Percentiles rank a stretch among this genome's conserved stretches.
These are phyloP conservation scores for Buceros bicornis DNA, from an alignment of 2,797 vertebrate species.

Conservation along the genomic window DNA sequence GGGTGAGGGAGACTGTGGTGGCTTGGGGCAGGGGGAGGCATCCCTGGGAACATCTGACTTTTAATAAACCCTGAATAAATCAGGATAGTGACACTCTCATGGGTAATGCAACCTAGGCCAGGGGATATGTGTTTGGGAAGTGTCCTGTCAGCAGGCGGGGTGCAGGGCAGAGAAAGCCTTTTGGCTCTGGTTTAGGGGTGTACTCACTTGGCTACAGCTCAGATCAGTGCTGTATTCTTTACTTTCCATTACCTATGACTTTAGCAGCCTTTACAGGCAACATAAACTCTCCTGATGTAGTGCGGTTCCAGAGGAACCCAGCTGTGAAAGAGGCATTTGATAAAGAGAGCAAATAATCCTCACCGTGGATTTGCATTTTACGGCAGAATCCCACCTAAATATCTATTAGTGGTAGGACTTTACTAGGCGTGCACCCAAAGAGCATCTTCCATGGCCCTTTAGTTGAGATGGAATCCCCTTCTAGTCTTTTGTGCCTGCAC, in stretches of 20 bases:
- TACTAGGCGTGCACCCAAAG: neutral
- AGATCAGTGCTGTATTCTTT: neutral
- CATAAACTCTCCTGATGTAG: neutral
- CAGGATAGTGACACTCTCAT: neutral
- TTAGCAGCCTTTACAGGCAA: neutral
- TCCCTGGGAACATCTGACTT: neutral
- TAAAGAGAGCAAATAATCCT: neutral
- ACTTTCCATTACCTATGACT: neutral
- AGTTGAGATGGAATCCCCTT: neutral
- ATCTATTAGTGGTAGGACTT: neutral
- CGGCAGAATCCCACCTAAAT: neutral
- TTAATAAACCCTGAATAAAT: neutral
- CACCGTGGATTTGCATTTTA: neutral
- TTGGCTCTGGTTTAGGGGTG: neutral
- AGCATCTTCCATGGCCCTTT: neutral
- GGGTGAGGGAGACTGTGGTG: neutral
- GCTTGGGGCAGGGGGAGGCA: neutral
- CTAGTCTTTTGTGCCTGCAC: neutral
- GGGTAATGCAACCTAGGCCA: neutral
- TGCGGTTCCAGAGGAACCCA: neutral
- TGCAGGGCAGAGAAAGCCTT: neutral
- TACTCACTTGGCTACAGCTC: neutral
- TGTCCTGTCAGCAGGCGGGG: neutral
- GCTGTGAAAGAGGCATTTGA: neutral
- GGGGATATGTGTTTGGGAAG: neutral